phyloP scores from a whole-genome alignment of 1,140 invertebrate genomes.

The Ladona fulva region DNA sequence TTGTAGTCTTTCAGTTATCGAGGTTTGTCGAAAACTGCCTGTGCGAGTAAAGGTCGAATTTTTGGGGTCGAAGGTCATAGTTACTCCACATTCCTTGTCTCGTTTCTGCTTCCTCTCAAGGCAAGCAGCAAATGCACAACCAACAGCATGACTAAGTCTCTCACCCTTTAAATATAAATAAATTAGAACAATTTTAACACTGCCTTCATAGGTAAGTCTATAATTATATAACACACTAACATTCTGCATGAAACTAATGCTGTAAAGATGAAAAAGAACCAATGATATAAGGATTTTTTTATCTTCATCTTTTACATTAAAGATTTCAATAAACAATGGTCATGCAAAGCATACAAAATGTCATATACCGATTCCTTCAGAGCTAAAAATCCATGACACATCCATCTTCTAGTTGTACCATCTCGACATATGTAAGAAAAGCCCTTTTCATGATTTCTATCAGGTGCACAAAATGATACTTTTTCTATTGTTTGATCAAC shows the following conservation, averaged over 20 bases:
- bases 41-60: constrained; percentile 88
- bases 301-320: no score
- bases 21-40: constrained; percentile 80
- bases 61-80: constrained; percentile 88
- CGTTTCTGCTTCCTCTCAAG: constrained; percentile 94
- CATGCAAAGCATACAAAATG: no score
- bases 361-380: constrained; percentile 75
- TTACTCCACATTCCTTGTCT: constrained; percentile 92
- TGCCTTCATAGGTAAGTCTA: no score
- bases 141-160: constrained; percentile 94
- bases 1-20: constrained; percentile 66
- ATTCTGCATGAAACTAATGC: no score
- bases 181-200: no score
- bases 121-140: constrained; percentile 97
- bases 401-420: constrained; percentile 84
- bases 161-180: constrained; percentile 58
- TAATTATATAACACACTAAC: no score
- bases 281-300: no score
- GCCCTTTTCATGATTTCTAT: constrained; percentile 94
- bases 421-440: constrained; percentile 91
- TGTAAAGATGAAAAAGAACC: no score
- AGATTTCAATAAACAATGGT: no score
- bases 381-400: constrained; percentile 99
- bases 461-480: constrained; percentile 98
- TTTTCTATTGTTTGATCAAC: constrained; percentile 99